Base-by-base conservation (phyloP, 2,888 invertebrate species). In the Urechis unicinctus region DNA sequence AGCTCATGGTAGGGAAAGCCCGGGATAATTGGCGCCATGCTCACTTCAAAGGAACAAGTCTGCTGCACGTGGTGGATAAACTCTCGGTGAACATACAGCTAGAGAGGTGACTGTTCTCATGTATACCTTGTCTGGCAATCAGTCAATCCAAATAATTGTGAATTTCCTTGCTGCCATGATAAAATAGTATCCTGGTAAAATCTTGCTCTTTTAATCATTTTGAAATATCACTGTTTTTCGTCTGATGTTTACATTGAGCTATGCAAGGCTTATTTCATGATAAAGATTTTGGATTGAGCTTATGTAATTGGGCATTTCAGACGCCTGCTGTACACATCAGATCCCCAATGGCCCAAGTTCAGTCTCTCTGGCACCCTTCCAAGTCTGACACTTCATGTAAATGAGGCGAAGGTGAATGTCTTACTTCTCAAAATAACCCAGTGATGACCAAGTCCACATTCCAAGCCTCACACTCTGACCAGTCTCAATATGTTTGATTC, bases 21-120 rank as follows among this genome's bases (percentile, higher is more conserved):
- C 87, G 87, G 61, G 93, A 94, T 73, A 89, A 90, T 78, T 92
- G 91, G 89, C 86, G 88, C 68, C 88, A 88, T 72, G 91, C 91
- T 2, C 87, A 90, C 6, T 87, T 88, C 25, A 87, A 89, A 74
- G 87, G 88, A 42, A 87, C 89, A 13, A 92, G 92, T 0, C 85
- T 86, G 50, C 81, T 93, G 65, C 94, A 95, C 71, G 84, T 95
- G 29, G 81, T 96, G 36, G 91, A 91, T 72, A 82, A 86, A 68
- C 89, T 89, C 78, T 75, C 72, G 53, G 78, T 81, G 24, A 71
- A 72, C 28, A 59, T 80, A 21, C 75, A 75, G 62, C 62, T 76
- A 45, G 76, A 77, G 53, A 69, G 74, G 76, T 75, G 54, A 60
- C 56, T 49, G 6, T 1, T 24, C 31, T 26, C 21, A 22, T 53